Base-by-base conservation (phyloP, 2,797 vertebrate species). In the Glossophaga mutica region DNA sequence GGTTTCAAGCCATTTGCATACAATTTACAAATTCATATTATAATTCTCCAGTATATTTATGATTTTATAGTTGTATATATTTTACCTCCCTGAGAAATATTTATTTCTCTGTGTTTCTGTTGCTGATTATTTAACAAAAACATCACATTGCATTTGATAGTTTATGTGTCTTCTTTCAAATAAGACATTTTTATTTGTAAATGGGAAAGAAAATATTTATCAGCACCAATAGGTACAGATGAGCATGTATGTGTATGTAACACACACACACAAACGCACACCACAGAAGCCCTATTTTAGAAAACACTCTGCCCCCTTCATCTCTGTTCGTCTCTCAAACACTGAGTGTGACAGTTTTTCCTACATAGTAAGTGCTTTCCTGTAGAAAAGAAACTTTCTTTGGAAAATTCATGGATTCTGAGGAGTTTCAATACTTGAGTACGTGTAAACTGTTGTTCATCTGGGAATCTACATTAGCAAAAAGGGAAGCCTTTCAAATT, bases 1-100 rank as follows among this genome's bases (percentile, higher is more conserved):
- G 98, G 98, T 98, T 98, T 98, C 98, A 97, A 98, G 97, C 97
- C 98, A 98, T 98, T 99, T 98, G 98, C 98, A 99, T 99, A 98
- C 98, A 98, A 98, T 98, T 98, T 98, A 98, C 98, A 98, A 98
- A 98, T 98, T 98, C 98, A 98, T 98, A 98, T 98, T 98, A 98
- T 98, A 98, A 98, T 98, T 98, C 98, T 98, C 97, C 26, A 67
- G 97, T 98, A 98, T 99, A 98, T 98, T 98, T 98, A 98, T 98
- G 98, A 98, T 98, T 98, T 98, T 98, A 98, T 98, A 98, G 98
- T 98, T 98, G 98, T 98, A 98, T 98, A 98, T 98, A 98, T 99
- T 98, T 99, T 98, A 98, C 97, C 98, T 98, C 98, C 96, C 97
- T 98, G 97, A 98, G 98, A 98, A 98, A 98, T 98, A 98, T 98